Conservation (phyloP, 1,140 invertebrate species). For the silkworm (Bombyx mori) region ASM3026992v2 NC_085111.1:4841001-4841500, state of each 20-base stretch:
- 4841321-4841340: too few species aligned
- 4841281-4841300: background rate
- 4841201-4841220: slow-evolving; percentile 87
- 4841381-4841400: too few species aligned
- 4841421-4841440: background rate
- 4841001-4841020: too few species aligned
- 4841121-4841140: slow-evolving; percentile 74
- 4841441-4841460: background rate
- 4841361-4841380: too few species aligned
- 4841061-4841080: slow-evolving; percentile 98
- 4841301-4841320: too few species aligned
- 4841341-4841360: too few species aligned
- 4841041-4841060: slow-evolving; percentile 90
- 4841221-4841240: slow-evolving; percentile 4
- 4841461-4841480: too few species aligned
- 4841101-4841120: slow-evolving; percentile 92
- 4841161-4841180: slow-evolving; percentile 92
- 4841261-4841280: background rate
- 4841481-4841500: too few species aligned
- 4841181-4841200: slow-evolving; percentile 96
- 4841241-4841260: background rate
- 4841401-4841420: too few species aligned
- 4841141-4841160: slow-evolving; percentile 90
- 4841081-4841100: slow-evolving; percentile 97
- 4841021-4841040: slow-evolving; percentile 81